Evolutionary conservation across 2,797 vertebrate species (phyloP).

Genomic region (Poeciliopsis infans): DNA sequence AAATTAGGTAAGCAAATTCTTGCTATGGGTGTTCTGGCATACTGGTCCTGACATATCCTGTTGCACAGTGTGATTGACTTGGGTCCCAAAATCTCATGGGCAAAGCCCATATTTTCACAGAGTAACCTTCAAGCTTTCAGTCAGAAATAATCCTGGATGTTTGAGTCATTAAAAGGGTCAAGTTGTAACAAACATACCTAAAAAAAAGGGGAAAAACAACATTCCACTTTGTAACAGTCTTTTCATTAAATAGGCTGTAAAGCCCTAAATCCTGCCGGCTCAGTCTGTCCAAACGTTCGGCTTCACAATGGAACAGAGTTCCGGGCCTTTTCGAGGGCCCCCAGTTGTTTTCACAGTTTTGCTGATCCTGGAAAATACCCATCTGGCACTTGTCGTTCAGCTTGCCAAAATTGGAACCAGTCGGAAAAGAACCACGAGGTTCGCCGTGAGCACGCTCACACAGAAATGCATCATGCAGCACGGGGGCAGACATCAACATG

Average conservation of each 20-base stretch:
- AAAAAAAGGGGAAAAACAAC: conserved; percentile 43
- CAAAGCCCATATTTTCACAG: conserved; percentile 27
- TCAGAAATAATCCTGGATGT: conserved; percentile 24
- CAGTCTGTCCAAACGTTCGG: conserved; percentile 71
- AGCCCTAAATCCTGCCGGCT: conserved; percentile 77
- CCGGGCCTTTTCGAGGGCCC: conserved; percentile 74
- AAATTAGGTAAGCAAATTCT: neutral
- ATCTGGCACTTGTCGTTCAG: conserved; percentile 71
- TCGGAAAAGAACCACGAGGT: conserved; percentile 60
- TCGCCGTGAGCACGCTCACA: conserved; percentile 48
- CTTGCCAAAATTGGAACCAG: no score
- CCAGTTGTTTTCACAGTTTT: conserved; percentile 77
- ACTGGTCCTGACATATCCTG: conserved; percentile 10
- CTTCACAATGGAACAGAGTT: conserved; percentile 73
- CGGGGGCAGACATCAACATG: conserved; percentile 51
- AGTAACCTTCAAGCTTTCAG: conserved; percentile 31
- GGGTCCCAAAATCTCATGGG: conserved; percentile 14
- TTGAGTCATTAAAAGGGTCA: conserved; percentile 41
- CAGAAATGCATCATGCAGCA: conserved; percentile 43
- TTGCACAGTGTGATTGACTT: conserved; percentile 17
- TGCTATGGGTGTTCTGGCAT: neutral
- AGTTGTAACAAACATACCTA: conserved; percentile 17
- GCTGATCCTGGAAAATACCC: conserved; percentile 80
- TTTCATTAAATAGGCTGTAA: conserved; percentile 76
- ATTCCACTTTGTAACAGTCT: conserved; percentile 67